These are phyloP conservation scores for Glossosoma conforme DNA, from an alignment of 1,140 invertebrate species.

Conservation along the genomic window DNA sequence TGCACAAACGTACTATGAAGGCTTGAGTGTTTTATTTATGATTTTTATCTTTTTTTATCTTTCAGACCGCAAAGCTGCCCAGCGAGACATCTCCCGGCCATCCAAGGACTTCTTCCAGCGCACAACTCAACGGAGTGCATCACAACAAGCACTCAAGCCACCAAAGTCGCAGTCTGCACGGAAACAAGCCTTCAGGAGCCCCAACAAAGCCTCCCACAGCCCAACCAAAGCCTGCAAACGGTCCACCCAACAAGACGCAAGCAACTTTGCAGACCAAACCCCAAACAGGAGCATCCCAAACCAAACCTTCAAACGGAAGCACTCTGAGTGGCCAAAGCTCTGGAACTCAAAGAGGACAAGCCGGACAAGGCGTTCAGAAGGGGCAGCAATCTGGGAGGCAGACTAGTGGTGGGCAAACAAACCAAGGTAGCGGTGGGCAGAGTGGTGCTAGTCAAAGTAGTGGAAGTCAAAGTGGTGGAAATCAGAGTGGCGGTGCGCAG, in stretches of 20 bases:
- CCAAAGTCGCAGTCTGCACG: no score
- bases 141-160: neutral
- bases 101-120: neutral
- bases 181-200: no score
- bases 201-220: no score
- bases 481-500: slow-evolving; percentile 34
- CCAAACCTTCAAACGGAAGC: neutral
- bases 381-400: neutral
- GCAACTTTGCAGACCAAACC: slow-evolving; percentile 42
- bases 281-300: neutral
- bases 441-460: slow-evolving; percentile 12
- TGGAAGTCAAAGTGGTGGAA: slow-evolving; percentile 32
- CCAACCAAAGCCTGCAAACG: no score
- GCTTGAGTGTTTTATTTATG: no score
- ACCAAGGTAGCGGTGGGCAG: slow-evolving; percentile 15
- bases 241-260: no score
- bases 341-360: no score
- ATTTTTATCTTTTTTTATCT: neutral
- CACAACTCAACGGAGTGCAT: neutral
- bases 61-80: slow-evolving; percentile 2
- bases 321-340: no score
- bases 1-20: no score
- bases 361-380: slow-evolving; percentile 14
- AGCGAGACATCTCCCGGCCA: neutral
- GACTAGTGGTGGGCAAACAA: neutral